phyloP scores from a whole-genome alignment of 1,140 invertebrate genomes.

The Drosophila setifemur region DNA sequence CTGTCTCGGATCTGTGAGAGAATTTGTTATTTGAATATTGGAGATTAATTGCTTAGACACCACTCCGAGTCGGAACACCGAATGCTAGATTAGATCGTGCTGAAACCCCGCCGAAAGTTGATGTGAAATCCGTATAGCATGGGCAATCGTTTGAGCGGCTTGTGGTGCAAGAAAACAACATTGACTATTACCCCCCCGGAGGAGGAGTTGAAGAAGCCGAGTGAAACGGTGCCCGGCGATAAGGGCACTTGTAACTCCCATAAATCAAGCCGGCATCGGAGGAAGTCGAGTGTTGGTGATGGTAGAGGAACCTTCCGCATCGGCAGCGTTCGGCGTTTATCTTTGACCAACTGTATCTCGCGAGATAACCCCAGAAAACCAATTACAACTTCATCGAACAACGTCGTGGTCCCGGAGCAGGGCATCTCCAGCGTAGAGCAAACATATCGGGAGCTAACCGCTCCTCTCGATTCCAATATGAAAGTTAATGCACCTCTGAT shows the following conservation, averaged over 20 bases:
- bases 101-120: conserved; percentile 4
- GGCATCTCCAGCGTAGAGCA: conserved; percentile 33
- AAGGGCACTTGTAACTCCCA: conserved; percentile 8
- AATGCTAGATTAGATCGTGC: conserved; percentile 17
- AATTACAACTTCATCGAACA: neutral
- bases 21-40: neutral
- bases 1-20: neutral
- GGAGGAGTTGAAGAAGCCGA: conserved; percentile 11
- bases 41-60: neutral
- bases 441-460: conserved; percentile 13
- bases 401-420: neutral
- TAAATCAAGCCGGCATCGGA: conserved; percentile 38
- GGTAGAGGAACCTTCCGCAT: conserved; percentile 62
- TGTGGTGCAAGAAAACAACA: conserved; percentile 81
- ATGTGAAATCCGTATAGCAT: conserved; percentile 55
- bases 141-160: conserved; percentile 80
- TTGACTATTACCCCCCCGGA: conserved; percentile 59
- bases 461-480: conserved; percentile 20
- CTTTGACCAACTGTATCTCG: conserved; percentile 60
- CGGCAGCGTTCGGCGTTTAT: conserved; percentile 64
- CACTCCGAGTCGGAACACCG: neutral
- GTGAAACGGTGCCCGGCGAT: neutral
- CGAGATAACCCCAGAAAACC: conserved; percentile 45
- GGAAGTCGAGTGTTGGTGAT: conserved; percentile 45
- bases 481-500: conserved; percentile 51